Evolutionary conservation across 2,888 invertebrate genomes (phyloP).

Genomic region (Cheiracanthium punctorium): DNA sequence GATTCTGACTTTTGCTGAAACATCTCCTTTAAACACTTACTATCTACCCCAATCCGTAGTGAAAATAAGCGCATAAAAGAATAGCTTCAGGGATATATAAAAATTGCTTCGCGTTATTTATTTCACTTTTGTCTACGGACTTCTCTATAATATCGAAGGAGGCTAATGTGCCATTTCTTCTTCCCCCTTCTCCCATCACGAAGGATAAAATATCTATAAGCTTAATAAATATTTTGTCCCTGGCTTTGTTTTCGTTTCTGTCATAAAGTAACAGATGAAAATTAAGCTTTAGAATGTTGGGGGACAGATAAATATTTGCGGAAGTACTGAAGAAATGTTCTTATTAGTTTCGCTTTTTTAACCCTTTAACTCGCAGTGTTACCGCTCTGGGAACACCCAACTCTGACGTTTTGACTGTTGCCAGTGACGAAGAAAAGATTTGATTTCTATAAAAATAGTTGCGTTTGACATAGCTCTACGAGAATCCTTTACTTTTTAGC

Average conservation of each 20-base stretch:
- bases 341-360: too few species aligned
- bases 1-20: too few species aligned
- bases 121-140: conserved; percentile 10
- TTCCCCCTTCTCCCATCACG: not conserved
- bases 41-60: not conserved
- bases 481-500: too few species aligned
- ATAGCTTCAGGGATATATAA: not conserved
- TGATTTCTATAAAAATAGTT: too few species aligned
- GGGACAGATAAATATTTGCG: not conserved
- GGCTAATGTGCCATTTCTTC: too few species aligned
- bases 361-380: too few species aligned
- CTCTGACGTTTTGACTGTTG: too few species aligned
- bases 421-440: too few species aligned
- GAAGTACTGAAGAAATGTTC: too few species aligned
- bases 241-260: conserved; percentile 6
- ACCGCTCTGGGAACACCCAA: too few species aligned
- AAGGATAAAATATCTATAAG: conserved; percentile 10
- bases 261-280: conserved; percentile 13
- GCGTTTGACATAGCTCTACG: too few species aligned
- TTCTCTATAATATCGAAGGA: not conserved
- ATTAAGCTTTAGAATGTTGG: not conserved
- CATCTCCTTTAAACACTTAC: too few species aligned
- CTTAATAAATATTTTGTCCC: not conserved
- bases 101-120: not conserved
- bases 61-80: not conserved